Base-by-base conservation (phyloP, 2,888 invertebrate species). In the Mimas tiliae region DNA sequence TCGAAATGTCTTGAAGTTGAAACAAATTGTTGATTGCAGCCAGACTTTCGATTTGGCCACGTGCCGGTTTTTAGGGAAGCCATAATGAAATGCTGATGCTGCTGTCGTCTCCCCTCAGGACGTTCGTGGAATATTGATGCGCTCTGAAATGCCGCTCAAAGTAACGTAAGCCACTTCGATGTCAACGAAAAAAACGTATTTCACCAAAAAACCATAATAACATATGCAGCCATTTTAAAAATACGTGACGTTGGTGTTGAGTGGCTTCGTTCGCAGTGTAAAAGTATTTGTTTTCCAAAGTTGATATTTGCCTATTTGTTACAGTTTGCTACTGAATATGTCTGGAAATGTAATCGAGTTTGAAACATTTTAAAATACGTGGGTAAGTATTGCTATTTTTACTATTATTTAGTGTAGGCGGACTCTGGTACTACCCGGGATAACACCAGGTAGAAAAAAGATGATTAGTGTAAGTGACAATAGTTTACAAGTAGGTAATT, bases 71-170 rank as follows among this genome's bases (percentile, higher is more conserved):
- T 66, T 78, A 82, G 82, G 85, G 84, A 79, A 78, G 79, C 81
- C 76, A 82, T 91, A 91, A 91, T 91, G 90, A 91, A 91, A 91
- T 89, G 87, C 88, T 82, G 79, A 79, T 81, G 81, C 81, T 78
- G 70, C 74, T 73, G 68, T 76, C 77, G 77, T 74, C 75, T 76
- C 80, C 81, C 85, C 85, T 82, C 79, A 75, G 75, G 74, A 90
- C 91, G 88, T 67, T 69, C 63, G 67, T 75, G 64, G 91, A 91
- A 92, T 91, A 90, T 86, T 90, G 90, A 92, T 91, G 83, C 75
- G 73, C 72, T 76, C 78, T 76, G 75, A 70, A 78, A 80, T 79
- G 77, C 77, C 42, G 48, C 45, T 51, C 51, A 34, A 51, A 62
- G 52, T 58, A 58, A 19, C 33, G 19, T 19, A 62, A 52, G 63